These are phyloP conservation scores for Trochalopteron elliotii DNA, from an alignment of 2,113 vertebrate species.

Conservation along the genomic window DNA sequence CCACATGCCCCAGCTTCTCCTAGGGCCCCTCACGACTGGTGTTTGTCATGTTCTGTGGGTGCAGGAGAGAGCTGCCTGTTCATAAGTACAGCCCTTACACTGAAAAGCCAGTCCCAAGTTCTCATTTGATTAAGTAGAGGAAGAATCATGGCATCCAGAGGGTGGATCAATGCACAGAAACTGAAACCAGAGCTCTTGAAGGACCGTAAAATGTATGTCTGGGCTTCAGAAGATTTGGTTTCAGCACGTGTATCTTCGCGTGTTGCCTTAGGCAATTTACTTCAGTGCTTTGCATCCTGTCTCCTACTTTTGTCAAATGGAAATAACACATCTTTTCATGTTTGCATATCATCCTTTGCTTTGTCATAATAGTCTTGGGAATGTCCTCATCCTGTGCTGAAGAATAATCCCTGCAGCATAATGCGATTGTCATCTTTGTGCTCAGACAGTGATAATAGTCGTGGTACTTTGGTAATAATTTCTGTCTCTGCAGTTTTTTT, in stretches of 20 bases:
- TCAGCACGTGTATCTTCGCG: not conserved
- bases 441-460: not conserved
- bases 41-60: fast-evolving
- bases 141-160: not conserved
- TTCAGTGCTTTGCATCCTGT: not conserved
- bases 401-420: not conserved
- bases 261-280: slow-evolving; percentile 6
- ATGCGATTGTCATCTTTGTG: not conserved
- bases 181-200: not conserved
- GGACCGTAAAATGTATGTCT: not conserved
- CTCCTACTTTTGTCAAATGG: slow-evolving; percentile 20
- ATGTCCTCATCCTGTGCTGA: not conserved
- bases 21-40: not conserved
- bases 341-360: not conserved
- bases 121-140: not conserved
- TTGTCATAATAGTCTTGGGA: not conserved
- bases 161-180: not conserved
- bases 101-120: not conserved
- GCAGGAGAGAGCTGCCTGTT: not conserved
- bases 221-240: slow-evolving; percentile 3
- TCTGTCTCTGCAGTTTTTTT: not conserved
- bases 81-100: fast-evolving
- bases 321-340: not conserved
- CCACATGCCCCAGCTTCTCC: not conserved
- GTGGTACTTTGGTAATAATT: not conserved